phyloP scores from a whole-genome alignment of 2,888 invertebrate species.

The Gari tellinella region DNA sequence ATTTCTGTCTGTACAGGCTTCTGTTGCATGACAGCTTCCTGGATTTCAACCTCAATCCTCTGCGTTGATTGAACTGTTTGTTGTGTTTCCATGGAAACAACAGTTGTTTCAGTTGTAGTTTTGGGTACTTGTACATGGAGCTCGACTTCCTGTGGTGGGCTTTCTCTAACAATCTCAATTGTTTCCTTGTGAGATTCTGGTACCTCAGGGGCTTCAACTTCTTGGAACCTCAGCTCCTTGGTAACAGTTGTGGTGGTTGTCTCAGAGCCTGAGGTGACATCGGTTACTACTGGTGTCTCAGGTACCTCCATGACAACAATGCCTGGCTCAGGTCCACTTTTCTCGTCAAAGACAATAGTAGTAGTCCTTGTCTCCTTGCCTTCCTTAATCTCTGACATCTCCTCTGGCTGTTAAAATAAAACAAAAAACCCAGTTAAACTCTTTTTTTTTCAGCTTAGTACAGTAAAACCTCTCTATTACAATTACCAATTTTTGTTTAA shows the following conservation, averaged over 20 bases:
- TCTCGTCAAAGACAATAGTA: constrained; percentile 68
- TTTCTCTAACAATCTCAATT: constrained; percentile 75
- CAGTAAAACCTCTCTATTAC: too few relatives aligned
- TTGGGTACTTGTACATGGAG: constrained; percentile 65
- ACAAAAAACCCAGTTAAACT: too few relatives aligned
- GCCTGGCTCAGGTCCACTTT: constrained; percentile 67
- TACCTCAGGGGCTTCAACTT: constrained; percentile 52
- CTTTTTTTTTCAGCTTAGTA: too few relatives aligned
- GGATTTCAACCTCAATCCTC: constrained; percentile 78
- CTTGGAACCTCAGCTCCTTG: constrained; percentile 67
- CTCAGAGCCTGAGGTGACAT: constrained; percentile 67
- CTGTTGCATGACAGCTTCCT: constrained; percentile 72
- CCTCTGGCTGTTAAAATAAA: constrained; percentile 53
- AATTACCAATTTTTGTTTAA: too few relatives aligned
- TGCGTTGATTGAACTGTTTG: constrained; percentile 65
- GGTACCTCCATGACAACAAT: constrained; percentile 69
- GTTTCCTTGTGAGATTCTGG: constrained; percentile 77
- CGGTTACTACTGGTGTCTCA: constrained; percentile 61
- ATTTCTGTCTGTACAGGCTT: constrained; percentile 72
- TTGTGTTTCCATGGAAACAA: constrained; percentile 54
- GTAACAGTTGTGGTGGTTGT: constrained; percentile 71
- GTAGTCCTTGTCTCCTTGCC: constrained; percentile 69
- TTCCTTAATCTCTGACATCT: constrained; percentile 68
- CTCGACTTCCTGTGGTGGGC: constrained; percentile 69
- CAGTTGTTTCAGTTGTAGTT: constrained; percentile 54